phyloP scores from a whole-genome alignment of 2,797 vertebrate genomes.

The Galago senegalensis region DNA sequence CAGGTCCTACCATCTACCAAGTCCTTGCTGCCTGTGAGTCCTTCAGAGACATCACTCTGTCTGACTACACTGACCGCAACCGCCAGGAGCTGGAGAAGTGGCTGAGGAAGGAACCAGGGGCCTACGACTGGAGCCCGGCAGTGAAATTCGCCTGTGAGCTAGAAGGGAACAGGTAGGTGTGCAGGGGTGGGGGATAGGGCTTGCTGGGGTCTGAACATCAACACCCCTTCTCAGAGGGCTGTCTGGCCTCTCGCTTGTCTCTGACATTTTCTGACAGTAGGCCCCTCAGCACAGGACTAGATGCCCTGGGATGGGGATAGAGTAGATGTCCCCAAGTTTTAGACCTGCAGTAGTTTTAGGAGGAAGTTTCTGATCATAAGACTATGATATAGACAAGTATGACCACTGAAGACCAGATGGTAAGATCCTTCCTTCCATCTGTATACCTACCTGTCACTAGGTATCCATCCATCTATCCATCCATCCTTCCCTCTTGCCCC shows the following conservation, averaged over 20 bases:
- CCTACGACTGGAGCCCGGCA: constrained; percentile 77
- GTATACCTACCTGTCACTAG: neutral
- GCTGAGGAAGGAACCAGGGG: constrained; percentile 75
- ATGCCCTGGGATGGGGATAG: neutral
- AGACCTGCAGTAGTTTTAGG: neutral
- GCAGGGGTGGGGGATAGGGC: accelerated
- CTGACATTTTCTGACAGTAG: neutral
- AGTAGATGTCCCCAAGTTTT: neutral
- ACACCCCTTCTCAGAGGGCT: neutral
- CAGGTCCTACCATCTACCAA: constrained; percentile 80
- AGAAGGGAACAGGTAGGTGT: constrained; percentile 76
- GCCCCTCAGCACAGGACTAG: neutral
- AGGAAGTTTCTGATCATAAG: neutral
- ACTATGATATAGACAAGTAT: neutral
- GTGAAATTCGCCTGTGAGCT: constrained; percentile 80
- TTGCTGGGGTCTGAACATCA: neutral
- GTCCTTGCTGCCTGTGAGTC: constrained; percentile 80
- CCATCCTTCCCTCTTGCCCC: neutral
- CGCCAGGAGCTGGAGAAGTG: constrained; percentile 78
- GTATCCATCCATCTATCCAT: neutral
- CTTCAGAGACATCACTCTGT: constrained; percentile 81
- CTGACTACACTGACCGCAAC: constrained; percentile 77
- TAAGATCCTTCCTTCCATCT: neutral
- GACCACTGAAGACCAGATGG: neutral
- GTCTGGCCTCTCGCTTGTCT: neutral